Base-by-base conservation (phyloP, 2,888 invertebrate genomes). In the Dinocampus coccinellae region DNA sequence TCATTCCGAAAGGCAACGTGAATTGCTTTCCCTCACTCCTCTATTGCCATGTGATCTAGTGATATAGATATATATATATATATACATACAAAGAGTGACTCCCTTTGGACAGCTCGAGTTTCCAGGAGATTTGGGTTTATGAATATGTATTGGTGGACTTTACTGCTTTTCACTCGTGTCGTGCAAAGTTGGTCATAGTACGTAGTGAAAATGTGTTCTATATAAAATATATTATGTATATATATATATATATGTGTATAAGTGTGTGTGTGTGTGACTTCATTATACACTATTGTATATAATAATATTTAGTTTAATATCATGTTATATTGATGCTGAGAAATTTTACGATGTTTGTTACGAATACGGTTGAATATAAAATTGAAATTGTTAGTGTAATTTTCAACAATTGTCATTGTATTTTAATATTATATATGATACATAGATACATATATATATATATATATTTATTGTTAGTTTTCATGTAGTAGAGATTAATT, bases 81-180 rank as follows among this genome's bases (percentile, higher is more conserved):
- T 53, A 6, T 64, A 29, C 34, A 64, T 47, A 33, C 11, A 33
- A 62, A 69, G 39, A 69, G 65, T 53, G n/a, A n/a, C 66, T 36
- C 39, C 67, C 26, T 39, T 70, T 60, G 63, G 64, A 70, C 55
- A 57, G 62, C 47, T 53, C 57, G 16, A 70, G 58, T 72, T 69
- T 74, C 58, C 61, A 20, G 60, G 66, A 66, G 69, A 73, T 70
- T 73, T 73, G 65, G 60, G 20, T 61, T 57, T 63, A 73, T 73
- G 73, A 73, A 73, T 73, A 73, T 70, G 66, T 63, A 70, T 70
- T 34, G 55, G 63, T 70, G 57, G 69, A 70, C 58, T 70, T 57
- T 70, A 52, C 55, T 55, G 63, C 55, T 55, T 55, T n/a, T 55
- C n/a, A 26, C 55, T 55, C 33, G 52, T 47, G 29, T 36, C 22